Base-by-base conservation (phyloP, 1,140 invertebrate species). In the Caenorhabditis remanei region DNA sequence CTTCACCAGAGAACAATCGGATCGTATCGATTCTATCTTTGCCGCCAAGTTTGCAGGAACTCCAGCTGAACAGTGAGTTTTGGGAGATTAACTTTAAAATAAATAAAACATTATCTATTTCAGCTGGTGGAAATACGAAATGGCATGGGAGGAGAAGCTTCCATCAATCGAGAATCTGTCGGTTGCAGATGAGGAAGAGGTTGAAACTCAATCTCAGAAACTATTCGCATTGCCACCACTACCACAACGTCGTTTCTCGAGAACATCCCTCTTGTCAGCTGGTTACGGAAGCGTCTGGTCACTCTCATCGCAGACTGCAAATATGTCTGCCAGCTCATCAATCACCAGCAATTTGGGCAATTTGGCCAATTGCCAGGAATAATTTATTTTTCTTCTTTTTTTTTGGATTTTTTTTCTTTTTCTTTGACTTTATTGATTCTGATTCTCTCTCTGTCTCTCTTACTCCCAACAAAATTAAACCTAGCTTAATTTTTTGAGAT, bases 1-100 rank as follows among this genome's bases (percentile, higher is more conserved):
- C 83, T 91, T 94, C 84, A 92, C 88, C n/a, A 86, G 88, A 4
- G 93, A 94, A 79, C 93, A 93, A 83, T 92, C 90, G 41, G 90
- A 91, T 56, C 87, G 88, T 24, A 84, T 93, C 50, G 93, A 93
- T 71, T 53, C 83, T 4, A 53, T 90, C n/a, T 91, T 89, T 48
- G 56, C 84, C 3, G 84, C 87, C 4, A 83, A 82, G 24, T 50
- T 92, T 24, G 88, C 85, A 14, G 90, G 89, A n/a, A 92, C 91
- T 41, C 85, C 79, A 50, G 92, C 91, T 21, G 89, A 87, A 16
- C 67, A 90, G 50, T 92, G 50, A 58, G 58, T 58, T 58, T 21
- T 21, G 19, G 19, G 5, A 43, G 11, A 43, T 4, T 1, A 83
- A 6, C 40, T 40, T 40, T 40, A 13, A 32, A 8, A 4, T 40